A percentile compares a stretch with the other conserved stretches of the same genome.
These are phyloP conservation scores for Euwallacea similis DNA, from an alignment of 1,140 invertebrate genomes.

Conservation along the genomic window DNA sequence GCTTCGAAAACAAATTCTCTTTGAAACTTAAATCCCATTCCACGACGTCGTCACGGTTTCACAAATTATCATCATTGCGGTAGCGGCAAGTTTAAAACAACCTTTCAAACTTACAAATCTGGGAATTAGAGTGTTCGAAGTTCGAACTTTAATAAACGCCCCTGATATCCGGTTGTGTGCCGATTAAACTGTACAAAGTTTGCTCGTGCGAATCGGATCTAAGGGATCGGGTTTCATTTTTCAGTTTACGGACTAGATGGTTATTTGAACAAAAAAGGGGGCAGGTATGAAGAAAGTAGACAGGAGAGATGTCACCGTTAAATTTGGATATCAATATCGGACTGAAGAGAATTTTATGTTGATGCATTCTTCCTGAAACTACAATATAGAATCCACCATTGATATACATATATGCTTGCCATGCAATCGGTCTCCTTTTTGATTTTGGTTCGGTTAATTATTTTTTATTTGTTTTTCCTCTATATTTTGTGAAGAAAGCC, in stretches of 20 bases:
- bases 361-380: too few species aligned
- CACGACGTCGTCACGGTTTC: background rate
- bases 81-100: conserved; percentile 15
- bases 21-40: conserved; percentile 4
- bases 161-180: conserved; percentile 16
- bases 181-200: conserved; percentile 13
- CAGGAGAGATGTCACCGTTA: too few species aligned
- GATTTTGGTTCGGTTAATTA: too few species aligned
- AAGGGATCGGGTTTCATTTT: background rate
- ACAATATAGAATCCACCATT: too few species aligned
- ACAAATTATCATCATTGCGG: conserved; percentile 4
- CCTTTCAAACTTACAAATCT: conserved; percentile 24
- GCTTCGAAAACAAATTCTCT: conserved; percentile 2
- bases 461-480: too few species aligned
- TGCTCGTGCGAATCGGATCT: background rate
- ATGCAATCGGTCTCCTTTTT: too few species aligned
- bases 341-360: too few species aligned
- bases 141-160: conserved; percentile 26
- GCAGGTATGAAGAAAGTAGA: too few species aligned
- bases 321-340: too few species aligned
- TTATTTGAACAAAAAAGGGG: too few species aligned
- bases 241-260: background rate
- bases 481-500: too few species aligned
- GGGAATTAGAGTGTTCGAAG: conserved; percentile 23
- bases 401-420: too few species aligned